These are phyloP conservation scores for Cosmopolites sordidus DNA, from an alignment of 2,888 invertebrate genomes.

Conservation along the genomic window DNA sequence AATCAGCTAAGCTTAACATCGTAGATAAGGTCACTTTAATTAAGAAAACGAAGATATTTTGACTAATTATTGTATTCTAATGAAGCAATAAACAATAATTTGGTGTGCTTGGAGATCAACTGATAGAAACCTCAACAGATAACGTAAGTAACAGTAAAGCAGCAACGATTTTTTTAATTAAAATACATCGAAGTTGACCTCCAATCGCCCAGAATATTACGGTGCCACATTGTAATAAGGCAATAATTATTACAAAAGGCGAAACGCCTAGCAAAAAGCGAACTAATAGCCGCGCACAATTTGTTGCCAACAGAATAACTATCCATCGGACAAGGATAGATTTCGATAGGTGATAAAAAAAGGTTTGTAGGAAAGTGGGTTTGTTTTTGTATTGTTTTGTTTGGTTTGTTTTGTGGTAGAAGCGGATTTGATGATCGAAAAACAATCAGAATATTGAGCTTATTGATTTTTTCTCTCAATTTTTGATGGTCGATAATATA, in stretches of 20 bases:
- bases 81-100: no score
- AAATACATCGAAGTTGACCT: constrained; percentile 16
- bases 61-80: no score
- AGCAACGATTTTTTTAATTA: background rate
- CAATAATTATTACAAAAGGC: constrained; percentile 27
- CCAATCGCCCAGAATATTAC: constrained; percentile 20
- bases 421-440: background rate
- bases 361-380: background rate
- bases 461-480: no score
- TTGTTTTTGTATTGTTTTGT: background rate
- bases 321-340: constrained; percentile 24
- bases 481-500: no score
- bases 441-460: no score
- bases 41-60: no score
- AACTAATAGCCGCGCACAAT: constrained; percentile 20
- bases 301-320: constrained; percentile 18
- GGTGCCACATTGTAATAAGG: constrained; percentile 21
- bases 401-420: background rate
- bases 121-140: no score
- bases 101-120: no score
- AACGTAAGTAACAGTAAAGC: no score
- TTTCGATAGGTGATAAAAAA: constrained; percentile 23
- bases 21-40: no score
- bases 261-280: constrained; percentile 22
- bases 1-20: no score